Percentiles rank a stretch among this genome's conserved stretches.
These are phyloP conservation scores for Hippoglossus hippoglossus DNA, from an alignment of 2,797 vertebrate genomes.

Conservation along the genomic window DNA sequence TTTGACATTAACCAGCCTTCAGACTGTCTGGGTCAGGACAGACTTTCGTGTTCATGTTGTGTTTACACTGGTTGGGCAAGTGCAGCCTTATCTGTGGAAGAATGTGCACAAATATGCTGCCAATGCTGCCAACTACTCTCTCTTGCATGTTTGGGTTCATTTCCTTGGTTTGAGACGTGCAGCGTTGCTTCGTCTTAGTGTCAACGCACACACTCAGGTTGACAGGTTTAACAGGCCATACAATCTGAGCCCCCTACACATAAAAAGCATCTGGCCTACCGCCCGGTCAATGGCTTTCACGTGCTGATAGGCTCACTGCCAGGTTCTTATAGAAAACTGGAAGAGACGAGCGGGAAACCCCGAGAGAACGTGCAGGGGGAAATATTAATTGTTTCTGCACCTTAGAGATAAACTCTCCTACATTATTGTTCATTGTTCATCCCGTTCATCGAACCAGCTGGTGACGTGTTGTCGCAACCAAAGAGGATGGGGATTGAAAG, in stretches of 20 bases:
- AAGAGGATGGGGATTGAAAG: background rate
- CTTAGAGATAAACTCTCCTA: too few species aligned
- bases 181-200: background rate
- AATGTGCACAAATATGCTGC: conserved; percentile 28
- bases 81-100: conserved; percentile 12
- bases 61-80: background rate
- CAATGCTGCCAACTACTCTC: background rate
- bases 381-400: too few species aligned
- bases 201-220: background rate
- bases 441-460: background rate
- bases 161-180: fast-evolving
- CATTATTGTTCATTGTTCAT: background rate
- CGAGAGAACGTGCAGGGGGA: background rate
- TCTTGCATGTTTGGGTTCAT: background rate
- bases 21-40: background rate
- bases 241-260: background rate
- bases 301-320: background rate
- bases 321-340: background rate
- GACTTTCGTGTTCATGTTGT: background rate
- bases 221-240: background rate
- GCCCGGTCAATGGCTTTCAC: background rate
- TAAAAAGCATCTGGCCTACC: background rate
- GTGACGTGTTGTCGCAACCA: too few species aligned
- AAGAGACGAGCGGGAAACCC: background rate
- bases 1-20: conserved; percentile 25